Percentiles rank a stretch among this genome's conserved stretches.
Evolutionary conservation across 92 coral and sea anemone species (phyloP).

Genomic region (Galaxea fascicularis): DNA sequence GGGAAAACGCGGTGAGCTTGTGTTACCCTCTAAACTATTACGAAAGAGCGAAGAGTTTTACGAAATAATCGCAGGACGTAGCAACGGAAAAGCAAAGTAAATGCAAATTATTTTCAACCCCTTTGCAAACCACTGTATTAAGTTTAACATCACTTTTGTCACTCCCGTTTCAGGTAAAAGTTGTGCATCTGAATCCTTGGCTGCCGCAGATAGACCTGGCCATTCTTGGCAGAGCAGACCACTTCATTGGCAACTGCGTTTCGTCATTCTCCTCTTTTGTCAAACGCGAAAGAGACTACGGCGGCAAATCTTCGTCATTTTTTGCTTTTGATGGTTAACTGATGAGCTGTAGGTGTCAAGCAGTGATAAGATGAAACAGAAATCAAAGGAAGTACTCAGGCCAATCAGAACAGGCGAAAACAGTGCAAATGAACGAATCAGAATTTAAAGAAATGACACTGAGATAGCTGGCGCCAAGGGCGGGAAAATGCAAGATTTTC

Average conservation of each 20-base stretch:
- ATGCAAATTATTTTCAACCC: not conserved
- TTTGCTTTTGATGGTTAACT: slow-evolving; percentile 67
- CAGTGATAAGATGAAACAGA: too few relatives aligned
- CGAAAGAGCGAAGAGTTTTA: too few relatives aligned
- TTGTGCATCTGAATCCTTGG: slow-evolving; percentile 79
- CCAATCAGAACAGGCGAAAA: not conserved
- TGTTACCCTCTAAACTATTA: too few relatives aligned
- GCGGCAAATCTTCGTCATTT: slow-evolving; percentile 78
- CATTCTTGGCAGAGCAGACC: slow-evolving; percentile 84
- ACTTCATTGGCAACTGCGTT: slow-evolving; percentile 91
- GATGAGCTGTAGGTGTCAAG: not conserved
- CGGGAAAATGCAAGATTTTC: too few relatives aligned
- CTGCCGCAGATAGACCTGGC: slow-evolving; percentile 86
- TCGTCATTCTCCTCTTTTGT: slow-evolving; percentile 88
- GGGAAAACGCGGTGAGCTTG: too few relatives aligned
- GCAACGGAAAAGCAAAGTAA: too few relatives aligned
- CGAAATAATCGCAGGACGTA: too few relatives aligned
- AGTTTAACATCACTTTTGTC: not conserved
- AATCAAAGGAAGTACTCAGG: not conserved
- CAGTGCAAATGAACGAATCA: too few relatives aligned
- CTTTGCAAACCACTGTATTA: too few relatives aligned
- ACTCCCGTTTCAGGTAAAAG: slow-evolving; percentile 55
- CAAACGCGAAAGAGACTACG: slow-evolving; percentile 86
- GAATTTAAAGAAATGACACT: too few relatives aligned
- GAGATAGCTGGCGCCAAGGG: too few relatives aligned